These are phyloP conservation scores for Tichodroma muraria DNA, from an alignment of 2,113 vertebrate genomes.

Conservation along the genomic window DNA sequence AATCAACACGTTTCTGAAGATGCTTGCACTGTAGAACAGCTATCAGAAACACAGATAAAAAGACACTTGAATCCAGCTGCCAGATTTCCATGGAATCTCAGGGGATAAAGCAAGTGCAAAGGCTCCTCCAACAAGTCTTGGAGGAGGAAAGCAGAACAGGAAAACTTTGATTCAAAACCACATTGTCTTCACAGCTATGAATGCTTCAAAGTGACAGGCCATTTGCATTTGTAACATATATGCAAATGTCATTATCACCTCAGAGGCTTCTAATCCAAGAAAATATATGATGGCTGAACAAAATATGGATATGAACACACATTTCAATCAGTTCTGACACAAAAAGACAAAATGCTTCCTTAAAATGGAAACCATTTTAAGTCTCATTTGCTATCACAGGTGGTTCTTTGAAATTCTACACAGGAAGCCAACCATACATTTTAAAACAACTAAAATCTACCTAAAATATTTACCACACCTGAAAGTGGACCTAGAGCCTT, in stretches of 20 bases:
- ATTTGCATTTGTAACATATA: background rate
- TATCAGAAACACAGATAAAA: background rate
- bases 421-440: background rate
- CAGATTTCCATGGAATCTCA: background rate
- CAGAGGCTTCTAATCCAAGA: background rate
- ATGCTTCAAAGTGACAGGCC: background rate
- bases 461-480: background rate
- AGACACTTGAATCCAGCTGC: background rate
- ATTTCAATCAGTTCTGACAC: background rate
- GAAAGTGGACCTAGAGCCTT: background rate
- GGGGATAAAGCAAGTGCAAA: background rate
- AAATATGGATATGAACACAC: background rate
- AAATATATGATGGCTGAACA: background rate
- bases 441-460: background rate
- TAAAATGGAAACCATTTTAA: background rate
- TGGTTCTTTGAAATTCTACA: background rate
- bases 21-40: background rate
- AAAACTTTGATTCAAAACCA: background rate
- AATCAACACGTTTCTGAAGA: background rate
- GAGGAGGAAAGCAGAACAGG: background rate
- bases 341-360: background rate
- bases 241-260: background rate
- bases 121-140: background rate
- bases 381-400: background rate
- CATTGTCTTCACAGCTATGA: background rate